Base-by-base conservation (phyloP, 2,797 vertebrate genomes). In the Valencia hispanica region DNA sequence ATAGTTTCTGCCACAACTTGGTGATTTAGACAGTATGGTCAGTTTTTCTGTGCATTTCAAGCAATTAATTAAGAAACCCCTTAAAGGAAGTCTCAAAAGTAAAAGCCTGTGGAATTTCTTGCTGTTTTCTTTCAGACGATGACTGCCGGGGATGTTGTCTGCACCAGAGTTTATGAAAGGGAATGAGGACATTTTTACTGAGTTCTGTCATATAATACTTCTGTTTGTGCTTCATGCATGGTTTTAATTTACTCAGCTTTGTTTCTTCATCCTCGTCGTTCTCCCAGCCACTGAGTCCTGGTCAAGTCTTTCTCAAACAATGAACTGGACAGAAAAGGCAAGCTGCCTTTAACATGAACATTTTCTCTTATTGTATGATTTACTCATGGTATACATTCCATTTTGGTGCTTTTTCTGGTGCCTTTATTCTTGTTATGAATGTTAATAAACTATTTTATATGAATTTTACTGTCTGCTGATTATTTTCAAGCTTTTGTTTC, bases 131-230 rank as follows among this genome's bases (percentile, higher is more conserved):
- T 94, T 76, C 91, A 96, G 95, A 96, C 94, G 20, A 95, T 96
- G 95, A 95, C 87, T 68, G 95, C 94, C 0, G 95, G 94, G 10
- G 94, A 95, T 25, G 93, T 96, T 20, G 87, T 95, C 82, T 96
- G 95, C 89, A 95, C 94, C 86, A 91, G 95, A 83, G 92, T 95
- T 50, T 96, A 95, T 77, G 88, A 92, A 78, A 83, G 88, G 80
- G 95, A 95, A 85, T 96, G 89, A 95, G 75, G 79, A 71, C 11
- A 34, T 53, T 70, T 53, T 74, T 79, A 79, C 20, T 65, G 27
- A 68, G 55, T 22, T 55, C 48, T 50, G 66, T 84, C 72, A 74
- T 51, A 30, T 69, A 86, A 79, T 77, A 48, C 84, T 81, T 77
- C 51, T 47, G 50, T 79, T 84, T 83, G 75, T 81, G 77, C 80